Evolutionary conservation across 2,888 invertebrate genomes (phyloP), one percentile per base, ranked within the genome.

Genomic region (Chrysolina haemoptera): DNA sequence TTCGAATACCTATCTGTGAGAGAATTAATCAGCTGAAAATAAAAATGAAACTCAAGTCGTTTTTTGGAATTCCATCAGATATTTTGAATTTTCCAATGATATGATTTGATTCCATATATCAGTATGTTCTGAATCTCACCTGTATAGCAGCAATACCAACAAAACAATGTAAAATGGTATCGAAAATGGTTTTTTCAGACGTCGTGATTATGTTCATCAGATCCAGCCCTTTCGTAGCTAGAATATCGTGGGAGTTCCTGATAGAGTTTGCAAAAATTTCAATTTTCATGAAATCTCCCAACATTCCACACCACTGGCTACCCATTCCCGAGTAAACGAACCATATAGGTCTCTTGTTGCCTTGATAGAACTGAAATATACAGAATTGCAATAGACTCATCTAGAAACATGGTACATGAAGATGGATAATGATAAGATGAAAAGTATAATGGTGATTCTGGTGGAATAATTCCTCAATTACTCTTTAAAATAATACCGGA

Each of bases 261-360:
- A 95, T 91, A 0, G 94, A 91, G 22, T 90, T 87, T 6, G 91
- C 91, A 86, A 95, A 95, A 16, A 91, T 86, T 16, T 93, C 92
- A 16, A 95, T 85, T 75, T 88, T 86, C 91, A 95, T 90, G 77
- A 95, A 88, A 63, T 91, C 90, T 18, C 89, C 88, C 0, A 92
- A 93, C 94, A 93, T 93, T 62, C 91, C 91, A 68, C 89, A 86
- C 94, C 94, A 94, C 85, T 94, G 94, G 20, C 92, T 91, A 8
- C 94, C 94, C 94, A 94, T 94, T 46, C 94, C 94, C 74, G 93
- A 91, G 88, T 92, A 94, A 20, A 94, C 89, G 84, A 91, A 94
- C 93, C 93, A 94, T 40, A 89, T 83, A 64, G 92, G 92, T 20
- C 87, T 82, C 73, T 87, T 88, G 71, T 86, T 87, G 35, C 88